Evolutionary conservation across 2,113 vertebrate species (phyloP).

Genomic region (Hydropotes inermis): DNA sequence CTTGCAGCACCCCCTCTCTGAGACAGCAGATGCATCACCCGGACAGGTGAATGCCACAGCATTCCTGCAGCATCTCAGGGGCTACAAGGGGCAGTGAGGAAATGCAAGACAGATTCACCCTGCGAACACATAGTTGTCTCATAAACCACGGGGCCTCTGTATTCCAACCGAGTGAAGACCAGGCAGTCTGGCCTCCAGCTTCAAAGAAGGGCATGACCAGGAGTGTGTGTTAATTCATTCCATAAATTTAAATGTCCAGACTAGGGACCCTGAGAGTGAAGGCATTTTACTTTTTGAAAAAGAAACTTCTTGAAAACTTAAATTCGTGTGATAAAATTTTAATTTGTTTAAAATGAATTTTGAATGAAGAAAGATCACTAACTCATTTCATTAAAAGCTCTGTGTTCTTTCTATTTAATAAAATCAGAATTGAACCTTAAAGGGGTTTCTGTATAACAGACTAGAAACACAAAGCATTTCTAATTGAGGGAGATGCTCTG

Average conservation of each 20-base stretch:
- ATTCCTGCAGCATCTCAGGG: background rate
- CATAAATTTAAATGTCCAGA: background rate
- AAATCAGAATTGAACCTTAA: background rate
- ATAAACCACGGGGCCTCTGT: background rate
- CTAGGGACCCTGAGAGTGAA: background rate
- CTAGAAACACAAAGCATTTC: background rate
- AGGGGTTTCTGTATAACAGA: background rate
- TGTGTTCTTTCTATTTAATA: background rate
- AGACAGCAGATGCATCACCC: background rate
- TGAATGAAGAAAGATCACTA: background rate
- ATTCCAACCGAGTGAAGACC: background rate
- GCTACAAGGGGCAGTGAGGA: background rate
- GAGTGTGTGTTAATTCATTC: background rate
- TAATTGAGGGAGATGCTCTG: background rate
- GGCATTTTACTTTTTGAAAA: background rate
- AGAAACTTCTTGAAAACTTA: slow-evolving; percentile 42
- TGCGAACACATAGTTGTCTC: background rate
- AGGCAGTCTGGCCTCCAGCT: background rate
- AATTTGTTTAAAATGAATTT: slow-evolving; percentile 45
- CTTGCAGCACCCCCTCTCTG: fast-evolving
- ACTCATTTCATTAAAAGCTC: slow-evolving; percentile 1
- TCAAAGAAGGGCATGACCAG: background rate
- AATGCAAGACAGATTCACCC: background rate
- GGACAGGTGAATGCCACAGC: background rate
- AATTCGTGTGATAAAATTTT: slow-evolving; percentile 10